phyloP scores from a whole-genome alignment of 2,113 vertebrate genomes.

The Alethe diademata region DNA sequence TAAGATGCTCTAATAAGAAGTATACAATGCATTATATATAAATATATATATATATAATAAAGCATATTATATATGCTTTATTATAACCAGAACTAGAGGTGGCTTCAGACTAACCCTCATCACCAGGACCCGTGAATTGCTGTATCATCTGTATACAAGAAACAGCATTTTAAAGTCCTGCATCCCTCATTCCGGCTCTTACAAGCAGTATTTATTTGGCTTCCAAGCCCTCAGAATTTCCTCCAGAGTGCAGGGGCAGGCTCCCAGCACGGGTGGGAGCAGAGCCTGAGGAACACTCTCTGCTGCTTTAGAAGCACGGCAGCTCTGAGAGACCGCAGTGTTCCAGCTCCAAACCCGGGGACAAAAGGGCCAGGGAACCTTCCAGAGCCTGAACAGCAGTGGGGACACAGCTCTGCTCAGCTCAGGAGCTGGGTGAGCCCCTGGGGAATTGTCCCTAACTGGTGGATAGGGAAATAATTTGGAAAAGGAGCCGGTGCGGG shows the following conservation, averaged over 20 bases:
- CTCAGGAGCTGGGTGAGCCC: accelerated
- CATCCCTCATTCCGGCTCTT: too few relatives aligned
- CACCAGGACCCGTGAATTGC: too few relatives aligned
- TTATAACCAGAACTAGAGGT: too few relatives aligned
- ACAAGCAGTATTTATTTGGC: too few relatives aligned
- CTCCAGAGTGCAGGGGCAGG: not conserved
- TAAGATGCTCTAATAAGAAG: too few relatives aligned
- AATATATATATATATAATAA: too few relatives aligned
- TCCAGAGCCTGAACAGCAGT: not conserved
- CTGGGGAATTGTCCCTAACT: not conserved
- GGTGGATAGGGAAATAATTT: not conserved
- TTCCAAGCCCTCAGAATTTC: not conserved
- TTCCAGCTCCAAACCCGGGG: not conserved
- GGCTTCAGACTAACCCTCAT: too few relatives aligned
- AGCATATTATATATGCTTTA: too few relatives aligned
- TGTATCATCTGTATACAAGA: too few relatives aligned
- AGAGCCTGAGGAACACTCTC: not conserved
- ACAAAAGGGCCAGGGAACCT: not conserved
- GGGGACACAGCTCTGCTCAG: not conserved
- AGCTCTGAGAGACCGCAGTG: not conserved
- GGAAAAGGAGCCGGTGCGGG: accelerated
- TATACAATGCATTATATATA: too few relatives aligned
- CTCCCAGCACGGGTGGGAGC: not conserved
- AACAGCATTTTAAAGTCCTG: too few relatives aligned
- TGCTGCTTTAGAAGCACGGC: not conserved